A percentile compares a stretch with the other conserved stretches of the same genome.
Evolutionary conservation across 2,113 vertebrate genomes (phyloP).

Genomic region (Cynopterus brachyotis): DNA sequence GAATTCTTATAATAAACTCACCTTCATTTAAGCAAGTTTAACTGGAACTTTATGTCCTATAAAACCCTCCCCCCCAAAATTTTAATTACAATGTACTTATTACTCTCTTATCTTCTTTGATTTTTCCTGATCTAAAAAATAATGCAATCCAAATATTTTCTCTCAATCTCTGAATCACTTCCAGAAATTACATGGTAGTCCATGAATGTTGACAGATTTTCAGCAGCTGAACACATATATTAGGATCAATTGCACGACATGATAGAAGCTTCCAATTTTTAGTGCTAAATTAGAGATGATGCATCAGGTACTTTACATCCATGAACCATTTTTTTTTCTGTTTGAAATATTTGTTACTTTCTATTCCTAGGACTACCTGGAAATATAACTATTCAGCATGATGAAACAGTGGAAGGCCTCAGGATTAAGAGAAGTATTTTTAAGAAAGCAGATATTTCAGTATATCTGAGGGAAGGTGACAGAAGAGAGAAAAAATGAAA

Average conservation of each 20-base stretch:
- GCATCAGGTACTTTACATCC: neutral
- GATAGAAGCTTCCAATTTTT: neutral
- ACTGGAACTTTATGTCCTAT: neutral
- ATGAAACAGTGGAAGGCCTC: neutral
- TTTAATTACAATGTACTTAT: neutral
- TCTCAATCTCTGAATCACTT: neutral
- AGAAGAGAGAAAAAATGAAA: slow-evolving; percentile 29
- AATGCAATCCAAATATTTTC: neutral
- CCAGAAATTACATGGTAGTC: neutral
- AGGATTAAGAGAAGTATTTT: slow-evolving; percentile 2
- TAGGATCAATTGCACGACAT: neutral
- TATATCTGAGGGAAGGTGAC: neutral
- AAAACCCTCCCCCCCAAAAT: neutral
- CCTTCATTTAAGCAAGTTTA: neutral
- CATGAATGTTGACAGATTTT: neutral
- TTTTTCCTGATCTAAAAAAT: neutral
- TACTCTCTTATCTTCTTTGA: neutral
- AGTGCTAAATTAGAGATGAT: neutral
- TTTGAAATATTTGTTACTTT: slow-evolving; percentile 31
- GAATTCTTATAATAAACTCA: neutral
- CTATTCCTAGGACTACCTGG: slow-evolving; percentile 11
- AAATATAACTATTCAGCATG: neutral
- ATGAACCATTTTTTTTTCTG: neutral
- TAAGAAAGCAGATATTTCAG: neutral
- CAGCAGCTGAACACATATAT: neutral